These are phyloP conservation scores for Myotis lucifugus DNA, from an alignment of 2,113 vertebrate species.

Conservation along the genomic window DNA sequence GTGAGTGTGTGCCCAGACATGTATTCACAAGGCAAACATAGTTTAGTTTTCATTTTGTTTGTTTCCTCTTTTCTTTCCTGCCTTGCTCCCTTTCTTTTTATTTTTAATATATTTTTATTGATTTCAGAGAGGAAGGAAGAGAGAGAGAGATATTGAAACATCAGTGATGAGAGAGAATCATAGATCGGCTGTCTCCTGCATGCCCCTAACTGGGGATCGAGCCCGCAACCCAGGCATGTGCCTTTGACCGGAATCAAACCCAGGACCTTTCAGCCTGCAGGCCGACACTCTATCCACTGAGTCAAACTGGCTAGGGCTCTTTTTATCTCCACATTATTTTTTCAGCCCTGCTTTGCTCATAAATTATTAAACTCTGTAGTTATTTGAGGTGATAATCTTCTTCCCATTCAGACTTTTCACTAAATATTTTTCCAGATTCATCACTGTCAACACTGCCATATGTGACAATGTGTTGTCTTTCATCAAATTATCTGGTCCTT, in stretches of 20 bases:
- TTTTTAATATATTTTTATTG: too few species aligned
- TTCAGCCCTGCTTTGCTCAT: not conserved
- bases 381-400: not conserved
- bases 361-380: not conserved
- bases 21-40: not conserved
- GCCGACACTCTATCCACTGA: too few species aligned
- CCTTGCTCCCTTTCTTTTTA: not conserved
- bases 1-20: not conserved
- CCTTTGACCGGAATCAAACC: too few species aligned
- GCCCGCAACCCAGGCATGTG: too few species aligned
- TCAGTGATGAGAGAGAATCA: too few species aligned
- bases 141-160: too few species aligned
- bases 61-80: not conserved
- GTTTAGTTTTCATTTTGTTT: not conserved
- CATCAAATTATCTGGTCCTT: not conserved
- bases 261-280: too few species aligned
- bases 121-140: too few species aligned
- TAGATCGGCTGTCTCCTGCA: too few species aligned
- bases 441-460: not conserved
- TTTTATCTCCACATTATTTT: not conserved
- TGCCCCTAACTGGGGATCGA: too few species aligned
- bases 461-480: not conserved
- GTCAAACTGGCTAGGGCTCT: too few species aligned
- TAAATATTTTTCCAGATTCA: not conserved
- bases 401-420: not conserved